Percentiles rank a stretch among this genome's conserved stretches.
These are phyloP conservation scores for Brachypteracias leptosomus DNA, from an alignment of 2,113 vertebrate genomes.

Conservation along the genomic window DNA sequence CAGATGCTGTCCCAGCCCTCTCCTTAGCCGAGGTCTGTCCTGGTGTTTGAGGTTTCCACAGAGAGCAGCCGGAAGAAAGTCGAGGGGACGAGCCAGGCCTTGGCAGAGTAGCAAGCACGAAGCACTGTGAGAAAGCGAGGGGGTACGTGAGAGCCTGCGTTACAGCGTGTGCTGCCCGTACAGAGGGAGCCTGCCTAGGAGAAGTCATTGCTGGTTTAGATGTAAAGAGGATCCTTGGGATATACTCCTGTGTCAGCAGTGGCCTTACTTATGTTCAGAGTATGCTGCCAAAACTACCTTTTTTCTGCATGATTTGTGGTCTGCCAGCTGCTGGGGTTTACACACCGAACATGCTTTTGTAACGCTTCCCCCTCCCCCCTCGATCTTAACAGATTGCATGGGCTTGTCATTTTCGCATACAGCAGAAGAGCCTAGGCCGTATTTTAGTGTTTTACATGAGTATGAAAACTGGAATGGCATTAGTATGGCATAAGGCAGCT, in stretches of 20 bases:
- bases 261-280: neutral
- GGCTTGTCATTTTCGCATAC: neutral
- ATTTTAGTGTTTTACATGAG: neutral
- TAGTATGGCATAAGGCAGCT: neutral
- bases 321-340: neutral
- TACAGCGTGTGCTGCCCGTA: neutral
- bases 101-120: neutral
- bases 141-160: accelerated
- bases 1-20: no score
- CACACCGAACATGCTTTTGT: neutral
- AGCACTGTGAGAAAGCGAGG: neutral
- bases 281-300: neutral
- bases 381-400: neutral
- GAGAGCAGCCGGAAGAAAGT: neutral
- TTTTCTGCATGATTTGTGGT: neutral
- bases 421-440: neutral
- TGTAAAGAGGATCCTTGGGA: accelerated
- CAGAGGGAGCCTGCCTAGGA: neutral
- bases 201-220: neutral
- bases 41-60: neutral
- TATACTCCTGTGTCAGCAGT: neutral
- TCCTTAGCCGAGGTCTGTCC: neutral
- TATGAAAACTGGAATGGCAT: neutral
- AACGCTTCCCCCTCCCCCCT: accelerated
- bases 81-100: no score